A percentile compares a stretch with the other conserved stretches of the same genome.
These are phyloP conservation scores for Myotis daubentonii DNA, from an alignment of 2,797 vertebrate genomes.

Conservation along the genomic window DNA sequence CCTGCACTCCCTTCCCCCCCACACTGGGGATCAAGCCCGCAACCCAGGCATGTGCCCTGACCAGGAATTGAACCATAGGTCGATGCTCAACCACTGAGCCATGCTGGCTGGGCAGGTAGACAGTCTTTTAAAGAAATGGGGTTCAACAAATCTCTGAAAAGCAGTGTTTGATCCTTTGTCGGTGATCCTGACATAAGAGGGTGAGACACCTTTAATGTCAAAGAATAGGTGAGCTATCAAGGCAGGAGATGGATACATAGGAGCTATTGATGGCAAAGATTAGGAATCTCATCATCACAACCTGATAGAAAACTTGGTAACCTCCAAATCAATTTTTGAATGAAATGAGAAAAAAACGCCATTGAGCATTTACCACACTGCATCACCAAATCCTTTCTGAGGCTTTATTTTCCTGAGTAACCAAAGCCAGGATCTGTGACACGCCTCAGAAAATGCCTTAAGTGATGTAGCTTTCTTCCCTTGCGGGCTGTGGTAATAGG, in stretches of 20 bases:
- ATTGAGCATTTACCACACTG: not conserved
- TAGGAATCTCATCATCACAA: not conserved
- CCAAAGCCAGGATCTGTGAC: not conserved
- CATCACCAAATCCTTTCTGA: not conserved
- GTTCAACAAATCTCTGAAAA: not conserved
- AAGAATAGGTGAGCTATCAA: not conserved
- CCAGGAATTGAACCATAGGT: too few species aligned
- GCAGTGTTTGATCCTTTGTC: not conserved
- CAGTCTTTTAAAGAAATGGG: not conserved
- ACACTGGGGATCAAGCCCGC: too few species aligned
- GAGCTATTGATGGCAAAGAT: not conserved
- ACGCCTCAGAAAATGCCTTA: not conserved
- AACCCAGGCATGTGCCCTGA: too few species aligned
- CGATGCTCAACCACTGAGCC: too few species aligned
- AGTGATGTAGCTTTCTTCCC: not conserved
- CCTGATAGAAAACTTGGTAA: not conserved
- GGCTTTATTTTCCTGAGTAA: not conserved
- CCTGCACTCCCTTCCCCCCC: too few species aligned
- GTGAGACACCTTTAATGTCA: not conserved
- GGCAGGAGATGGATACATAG: not conserved
- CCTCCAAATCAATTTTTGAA: conserved; percentile 18
- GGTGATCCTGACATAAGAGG: not conserved
- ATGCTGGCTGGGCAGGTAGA: not conserved
- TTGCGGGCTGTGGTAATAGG: conserved; percentile 52
- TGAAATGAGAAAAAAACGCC: not conserved